Evolutionary conservation across 1,140 invertebrate species (phyloP).

Genomic region (Onthophagus taurus): DNA sequence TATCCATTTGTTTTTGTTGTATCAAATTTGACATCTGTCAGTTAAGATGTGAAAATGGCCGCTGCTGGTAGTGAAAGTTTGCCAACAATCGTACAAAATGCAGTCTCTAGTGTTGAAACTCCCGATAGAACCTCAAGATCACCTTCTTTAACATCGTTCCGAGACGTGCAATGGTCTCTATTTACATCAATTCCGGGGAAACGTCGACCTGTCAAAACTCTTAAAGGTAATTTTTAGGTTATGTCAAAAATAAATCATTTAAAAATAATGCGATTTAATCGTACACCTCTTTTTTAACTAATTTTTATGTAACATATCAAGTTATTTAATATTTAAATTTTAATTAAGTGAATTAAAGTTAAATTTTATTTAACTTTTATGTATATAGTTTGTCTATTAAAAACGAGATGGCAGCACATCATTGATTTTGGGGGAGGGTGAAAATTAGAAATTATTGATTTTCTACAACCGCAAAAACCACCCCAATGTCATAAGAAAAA

Average conservation of each 20-base stretch:
- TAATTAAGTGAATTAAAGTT: not conserved
- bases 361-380: too few species aligned
- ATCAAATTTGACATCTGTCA: too few species aligned
- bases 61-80: conserved; percentile 42
- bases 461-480: not conserved
- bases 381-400: too few species aligned
- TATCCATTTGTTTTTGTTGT: too few species aligned
- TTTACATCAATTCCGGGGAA: conserved; percentile 42
- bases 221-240: conserved; percentile 14
- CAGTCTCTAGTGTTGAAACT: conserved; percentile 34
- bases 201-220: conserved; percentile 25
- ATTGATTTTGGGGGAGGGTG: too few species aligned
- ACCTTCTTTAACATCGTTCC: conserved; percentile 42
- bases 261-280: too few species aligned
- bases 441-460: not conserved
- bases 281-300: too few species aligned
- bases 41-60: conserved; percentile 43
- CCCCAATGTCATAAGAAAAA: not conserved
- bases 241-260: conserved; percentile 5
- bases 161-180: conserved; percentile 46
- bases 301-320: not conserved
- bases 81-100: conserved; percentile 43
- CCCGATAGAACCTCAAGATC: conserved; percentile 43
- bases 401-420: too few species aligned
- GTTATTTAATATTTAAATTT: not conserved